Evolutionary conservation across 2,797 vertebrate genomes (phyloP).

Genomic region (Champsocephalus gunnari): DNA sequence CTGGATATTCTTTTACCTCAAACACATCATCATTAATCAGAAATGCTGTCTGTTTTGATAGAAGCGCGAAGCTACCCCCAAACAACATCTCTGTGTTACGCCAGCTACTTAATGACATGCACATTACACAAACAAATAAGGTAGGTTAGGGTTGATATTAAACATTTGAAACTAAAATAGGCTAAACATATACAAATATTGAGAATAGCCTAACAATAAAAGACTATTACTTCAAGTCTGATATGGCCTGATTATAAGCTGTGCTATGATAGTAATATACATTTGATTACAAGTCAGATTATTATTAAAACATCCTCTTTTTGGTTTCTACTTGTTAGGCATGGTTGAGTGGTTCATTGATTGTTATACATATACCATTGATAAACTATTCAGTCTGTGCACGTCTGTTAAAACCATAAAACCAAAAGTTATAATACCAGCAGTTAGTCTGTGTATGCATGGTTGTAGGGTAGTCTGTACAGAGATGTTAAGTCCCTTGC

Average conservation of each 20-base stretch:
- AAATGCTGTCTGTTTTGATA: neutral
- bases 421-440: neutral
- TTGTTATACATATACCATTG: neutral
- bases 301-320: neutral
- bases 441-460: neutral
- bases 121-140: neutral
- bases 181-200: neutral
- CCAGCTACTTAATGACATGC: neutral
- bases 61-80: neutral
- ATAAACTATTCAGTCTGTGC: neutral
- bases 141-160: neutral
- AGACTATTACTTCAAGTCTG: no score
- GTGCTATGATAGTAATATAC: neutral
- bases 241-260: neutral
- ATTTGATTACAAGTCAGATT: neutral
- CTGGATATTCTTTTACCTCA: neutral
- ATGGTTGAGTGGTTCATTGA: neutral
- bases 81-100: neutral
- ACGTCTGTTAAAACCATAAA: neutral
- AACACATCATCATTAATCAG: neutral
- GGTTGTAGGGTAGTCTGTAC: neutral
- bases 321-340: neutral
- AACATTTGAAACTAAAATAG: neutral
- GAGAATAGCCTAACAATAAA: neutral
- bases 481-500: conserved; percentile 14